phyloP scores from a whole-genome alignment of 1,140 invertebrate genomes.

The Colletes gigas region DNA sequence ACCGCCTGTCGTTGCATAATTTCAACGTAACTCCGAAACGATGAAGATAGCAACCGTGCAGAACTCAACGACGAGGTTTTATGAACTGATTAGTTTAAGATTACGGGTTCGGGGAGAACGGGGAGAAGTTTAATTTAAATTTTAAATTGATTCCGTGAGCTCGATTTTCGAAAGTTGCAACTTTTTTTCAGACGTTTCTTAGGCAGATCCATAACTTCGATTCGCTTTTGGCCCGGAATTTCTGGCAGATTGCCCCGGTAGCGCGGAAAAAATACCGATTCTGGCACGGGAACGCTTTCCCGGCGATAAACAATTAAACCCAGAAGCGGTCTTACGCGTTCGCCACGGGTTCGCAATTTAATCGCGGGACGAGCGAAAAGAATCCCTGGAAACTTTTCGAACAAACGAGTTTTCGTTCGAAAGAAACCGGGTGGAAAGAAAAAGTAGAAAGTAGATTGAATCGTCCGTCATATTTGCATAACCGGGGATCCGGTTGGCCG shows the following conservation, averaged over 20 bases:
- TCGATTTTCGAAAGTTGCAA: neutral
- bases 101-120: neutral
- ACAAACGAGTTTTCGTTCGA: neutral
- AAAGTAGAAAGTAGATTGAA: neutral
- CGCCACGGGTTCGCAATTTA: neutral
- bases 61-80: neutral
- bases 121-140: too few relatives aligned
- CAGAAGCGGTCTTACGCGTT: too few relatives aligned
- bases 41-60: neutral
- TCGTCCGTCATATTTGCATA: neutral
- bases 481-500: neutral
- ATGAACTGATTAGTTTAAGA: neutral
- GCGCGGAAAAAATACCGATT: neutral
- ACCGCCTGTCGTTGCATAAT: slow-evolving; percentile 24
- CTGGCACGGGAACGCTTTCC: too few relatives aligned
- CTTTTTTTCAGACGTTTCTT: too few relatives aligned
- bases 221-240: too few relatives aligned
- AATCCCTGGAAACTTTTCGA: neutral
- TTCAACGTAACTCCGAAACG: neutral
- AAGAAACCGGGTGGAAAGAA: neutral
- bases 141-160: too few relatives aligned
- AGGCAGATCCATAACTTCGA: too few relatives aligned
- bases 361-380: neutral
- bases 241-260: too few relatives aligned
- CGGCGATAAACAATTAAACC: neutral